Evolutionary conservation across 2,113 vertebrate species (phyloP), one percentile per base, ranked within the genome.

Genomic region (Pteronura brasiliensis): DNA sequence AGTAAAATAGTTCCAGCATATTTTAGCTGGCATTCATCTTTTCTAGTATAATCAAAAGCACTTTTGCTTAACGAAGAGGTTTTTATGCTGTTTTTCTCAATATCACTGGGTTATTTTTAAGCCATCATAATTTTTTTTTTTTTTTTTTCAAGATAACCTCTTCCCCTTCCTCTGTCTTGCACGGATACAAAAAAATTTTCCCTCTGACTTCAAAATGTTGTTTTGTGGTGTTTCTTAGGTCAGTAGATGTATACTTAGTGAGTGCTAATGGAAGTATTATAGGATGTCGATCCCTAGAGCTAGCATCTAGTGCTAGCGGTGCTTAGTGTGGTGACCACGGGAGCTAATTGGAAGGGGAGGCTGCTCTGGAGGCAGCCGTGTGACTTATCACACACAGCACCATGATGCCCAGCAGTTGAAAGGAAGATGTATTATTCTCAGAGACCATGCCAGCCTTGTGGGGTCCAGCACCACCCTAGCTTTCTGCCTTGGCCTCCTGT

Each of bases 11-110:
- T 89, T 55, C 29, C 23, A 69, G 39, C 36, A 1, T 20, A 63
- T 93, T 97, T 93, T 65, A 96, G 69, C 23, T 23, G 6, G 1
- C 47, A 69, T 92, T 47, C 71, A 93, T 98, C 25, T 89, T 93
- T 89, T 71, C 67, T 95, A 44, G 21, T 44, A 21, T 92, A 90
- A 88, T 65, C 29, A 67, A 77, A 27, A 82, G 0, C 71, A 57
- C 90, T 84, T 94, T 65, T 39, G n/a, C 42, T 79, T 44, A 13
- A 90, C n/a, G 9, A 52, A 93, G 61, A 85, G 6, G 0, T 29
- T 87, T 97, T 72, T 31, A 13, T 95, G 6, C 31, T 36, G 25
- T 80, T 93, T 94, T 71, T 34, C 94, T 44, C 6, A 59, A 18
- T 92, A 80, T 85, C 21, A 36, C 49, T 88, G 39, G 12, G 1